Evolutionary conservation across 2,113 vertebrate species (phyloP).

Genomic region (Gallinago paraguaiae): DNA sequence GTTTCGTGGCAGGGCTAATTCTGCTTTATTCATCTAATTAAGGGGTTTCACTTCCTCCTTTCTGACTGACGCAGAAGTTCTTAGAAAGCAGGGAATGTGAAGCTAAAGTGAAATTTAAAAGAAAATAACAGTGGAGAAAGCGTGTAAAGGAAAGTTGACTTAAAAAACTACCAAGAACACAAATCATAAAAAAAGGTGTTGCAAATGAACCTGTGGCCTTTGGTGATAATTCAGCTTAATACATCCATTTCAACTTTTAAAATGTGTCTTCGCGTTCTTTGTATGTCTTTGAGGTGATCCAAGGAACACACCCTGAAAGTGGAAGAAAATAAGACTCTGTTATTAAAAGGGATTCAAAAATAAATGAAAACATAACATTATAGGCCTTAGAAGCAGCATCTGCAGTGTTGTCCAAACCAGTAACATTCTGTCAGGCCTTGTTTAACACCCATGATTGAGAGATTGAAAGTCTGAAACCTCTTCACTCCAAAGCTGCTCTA

Average conservation of each 20-base stretch:
- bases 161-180: background rate
- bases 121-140: background rate
- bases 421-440: background rate
- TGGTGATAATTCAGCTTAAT: background rate
- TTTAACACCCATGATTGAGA: background rate
- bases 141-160: background rate
- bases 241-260: background rate
- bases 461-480: background rate
- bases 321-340: background rate
- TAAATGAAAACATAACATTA: background rate
- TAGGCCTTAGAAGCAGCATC: background rate
- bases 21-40: background rate
- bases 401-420: background rate
- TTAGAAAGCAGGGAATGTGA: background rate
- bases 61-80: background rate
- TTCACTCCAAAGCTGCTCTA: background rate
- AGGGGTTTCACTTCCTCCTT: background rate
- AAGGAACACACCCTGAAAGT: background rate
- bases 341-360: background rate
- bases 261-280: background rate
- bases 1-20: background rate
- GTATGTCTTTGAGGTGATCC: background rate
- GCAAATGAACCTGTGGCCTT: accelerated
- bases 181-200: background rate
- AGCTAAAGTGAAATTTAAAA: background rate